phyloP scores from a whole-genome alignment of 2,113 vertebrate genomes.

The Cromileptes altivelis region DNA sequence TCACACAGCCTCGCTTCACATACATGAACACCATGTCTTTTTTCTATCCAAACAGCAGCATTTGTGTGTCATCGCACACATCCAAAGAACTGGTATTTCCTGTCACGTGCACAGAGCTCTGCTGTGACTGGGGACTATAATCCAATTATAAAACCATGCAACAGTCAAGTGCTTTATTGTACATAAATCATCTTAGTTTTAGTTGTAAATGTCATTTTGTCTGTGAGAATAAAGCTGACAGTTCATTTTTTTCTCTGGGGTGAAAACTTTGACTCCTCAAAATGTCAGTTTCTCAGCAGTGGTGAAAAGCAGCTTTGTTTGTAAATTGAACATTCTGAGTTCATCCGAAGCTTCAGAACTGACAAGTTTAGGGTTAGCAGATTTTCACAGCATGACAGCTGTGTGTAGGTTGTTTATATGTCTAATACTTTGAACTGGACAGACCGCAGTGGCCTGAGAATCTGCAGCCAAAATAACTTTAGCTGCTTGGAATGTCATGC shows the following conservation, averaged over 20 bases:
- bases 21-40: slow-evolving; percentile 22
- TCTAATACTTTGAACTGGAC: background rate
- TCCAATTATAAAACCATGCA: slow-evolving; percentile 20
- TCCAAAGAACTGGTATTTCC: slow-evolving; percentile 54
- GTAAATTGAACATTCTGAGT: background rate
- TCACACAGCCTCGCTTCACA: slow-evolving; percentile 65
- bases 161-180: background rate
- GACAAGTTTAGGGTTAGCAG: background rate
- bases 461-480: slow-evolving; percentile 11
- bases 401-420: background rate
- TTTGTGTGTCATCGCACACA: slow-evolving; percentile 49
- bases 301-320: slow-evolving; percentile 53
- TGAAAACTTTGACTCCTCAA: slow-evolving; percentile 30
- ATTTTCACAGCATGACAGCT: background rate
- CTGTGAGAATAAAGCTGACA: slow-evolving; percentile 28
- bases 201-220: slow-evolving; percentile 25
- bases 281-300: slow-evolving; percentile 60
- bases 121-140: slow-evolving; percentile 6
- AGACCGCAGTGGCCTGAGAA: background rate
- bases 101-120: slow-evolving; percentile 38
- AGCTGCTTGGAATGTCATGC: background rate
- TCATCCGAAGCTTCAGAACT: background rate
- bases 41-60: slow-evolving; percentile 52
- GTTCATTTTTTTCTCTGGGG: slow-evolving; percentile 8
- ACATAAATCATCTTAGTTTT: slow-evolving; percentile 18